Conservation (phyloP, 2,797 vertebrate species). For the Ataeniobius toweri region DNA sequence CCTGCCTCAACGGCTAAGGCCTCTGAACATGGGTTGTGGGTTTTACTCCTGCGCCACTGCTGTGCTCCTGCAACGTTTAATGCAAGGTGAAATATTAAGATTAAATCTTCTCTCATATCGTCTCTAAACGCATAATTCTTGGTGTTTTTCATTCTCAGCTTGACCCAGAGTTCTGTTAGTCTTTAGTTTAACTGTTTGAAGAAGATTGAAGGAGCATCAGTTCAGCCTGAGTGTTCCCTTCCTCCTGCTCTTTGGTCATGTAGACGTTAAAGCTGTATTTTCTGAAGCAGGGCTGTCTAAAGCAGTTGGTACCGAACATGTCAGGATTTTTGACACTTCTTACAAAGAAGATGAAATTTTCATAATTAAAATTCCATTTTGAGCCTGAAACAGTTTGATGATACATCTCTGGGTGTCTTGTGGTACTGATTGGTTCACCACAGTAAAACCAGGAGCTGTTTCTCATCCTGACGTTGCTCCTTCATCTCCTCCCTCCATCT, state of each 20-base stretch:
- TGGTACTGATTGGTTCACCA: too few species aligned
- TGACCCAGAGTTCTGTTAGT: not conserved
- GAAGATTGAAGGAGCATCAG: too few species aligned
- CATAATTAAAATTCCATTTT: not conserved
- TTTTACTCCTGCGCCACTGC: too few species aligned
- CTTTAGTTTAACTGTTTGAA: not conserved
- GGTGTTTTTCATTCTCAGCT: too few species aligned
- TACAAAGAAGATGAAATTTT: not conserved
- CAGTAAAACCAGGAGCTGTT: not conserved
- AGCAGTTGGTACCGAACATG: not conserved
- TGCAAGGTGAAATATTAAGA: too few species aligned
- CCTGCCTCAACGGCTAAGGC: too few species aligned
- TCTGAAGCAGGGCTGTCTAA: not conserved
- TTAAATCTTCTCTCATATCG: too few species aligned
- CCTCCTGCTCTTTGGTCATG: too few species aligned
- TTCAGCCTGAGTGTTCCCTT: too few species aligned
- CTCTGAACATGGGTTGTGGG: too few species aligned
- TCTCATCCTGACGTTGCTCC: not conserved
- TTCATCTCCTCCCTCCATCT: not conserved
- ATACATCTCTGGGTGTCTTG: too few species aligned
- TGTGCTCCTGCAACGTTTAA: not conserved
- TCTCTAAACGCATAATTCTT: too few species aligned
- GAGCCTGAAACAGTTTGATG: not conserved
- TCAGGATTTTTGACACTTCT: not conserved
- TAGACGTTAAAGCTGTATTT: not conserved